phyloP scores from a whole-genome alignment of 1,140 invertebrate species.

The Conus betulinus region DNA sequence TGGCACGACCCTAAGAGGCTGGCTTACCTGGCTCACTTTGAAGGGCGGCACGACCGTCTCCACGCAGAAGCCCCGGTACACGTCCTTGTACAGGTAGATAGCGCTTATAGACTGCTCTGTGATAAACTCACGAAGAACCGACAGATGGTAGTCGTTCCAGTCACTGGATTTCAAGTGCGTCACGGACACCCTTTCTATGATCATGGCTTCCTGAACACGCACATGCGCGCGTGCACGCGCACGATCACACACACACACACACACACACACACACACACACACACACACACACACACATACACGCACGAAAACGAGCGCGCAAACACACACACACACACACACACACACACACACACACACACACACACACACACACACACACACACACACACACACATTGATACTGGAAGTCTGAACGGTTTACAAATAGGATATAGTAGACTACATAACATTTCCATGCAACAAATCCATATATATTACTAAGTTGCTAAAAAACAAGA shows the following conservation, averaged over 20 bases:
- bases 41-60: conserved; percentile 64
- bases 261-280: not conserved
- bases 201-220: conserved; percentile 61
- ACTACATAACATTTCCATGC: no score
- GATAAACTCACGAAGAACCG: conserved; percentile 63
- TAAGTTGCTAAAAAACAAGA: no score
- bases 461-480: no score
- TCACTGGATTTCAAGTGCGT: conserved; percentile 55
- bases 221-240: no score
- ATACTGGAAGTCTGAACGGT: no score
- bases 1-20: no score
- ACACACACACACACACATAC: not conserved
- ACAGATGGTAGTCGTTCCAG: conserved; percentile 64
- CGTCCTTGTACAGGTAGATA: conserved; percentile 69
- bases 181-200: conserved; percentile 67
- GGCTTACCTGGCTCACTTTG: conserved; percentile 50
- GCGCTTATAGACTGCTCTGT: conserved; percentile 54
- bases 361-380: not conserved
- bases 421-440: no score
- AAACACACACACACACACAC: not conserved
- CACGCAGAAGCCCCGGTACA: conserved; percentile 62
- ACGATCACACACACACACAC: no score
- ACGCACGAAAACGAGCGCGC: not conserved
- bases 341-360: not conserved
- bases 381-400: not conserved